Evolutionary conservation across 2,888 invertebrate genomes (phyloP), one percentile per base, ranked within the genome.

Genomic region (Ennomos erosarius): DNA sequence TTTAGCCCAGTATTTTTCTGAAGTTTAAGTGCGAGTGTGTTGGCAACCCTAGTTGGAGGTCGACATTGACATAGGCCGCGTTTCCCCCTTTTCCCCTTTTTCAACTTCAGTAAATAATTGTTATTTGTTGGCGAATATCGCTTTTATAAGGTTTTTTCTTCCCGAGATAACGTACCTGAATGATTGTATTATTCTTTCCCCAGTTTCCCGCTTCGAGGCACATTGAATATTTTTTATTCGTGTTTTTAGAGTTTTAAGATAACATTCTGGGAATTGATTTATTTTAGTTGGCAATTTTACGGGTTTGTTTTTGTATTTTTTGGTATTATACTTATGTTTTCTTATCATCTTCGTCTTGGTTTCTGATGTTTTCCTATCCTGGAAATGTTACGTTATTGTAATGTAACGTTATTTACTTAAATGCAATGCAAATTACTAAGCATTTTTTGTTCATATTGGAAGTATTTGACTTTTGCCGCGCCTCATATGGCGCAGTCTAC

Each of bases 61-160:
- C 65, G 71, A 73, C 75, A 73, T 68, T 74, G 79, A 76, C 73
- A 70, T 65, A 67, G 71, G 67, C 65, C 52, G 62, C 61, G 67
- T 67, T 58, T 68, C 68, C 69, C 69, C 50, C 71, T 72, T 72
- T 73, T 58, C 69, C 69, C 70, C 69, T 55, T 73, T 73, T 73
- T 73, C 73, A 65, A 71, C 70, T 71, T 53, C 64, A 71, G 69
- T 73, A 71, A 77, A 73, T 78, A 74, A 79, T 79, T 77, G 75
- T 79, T 75, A 76, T 77, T 78, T 76, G 71, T 70, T 65, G 59
- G 64, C 56, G 70, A 72, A 71, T 71, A 75, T 76, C 70, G 76
- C 67, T 70, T 70, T 69, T 70, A 65, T 56, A 62, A 69, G 68
- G 71, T 6, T 72, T 74, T 70, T 69, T 62, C 68, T 65, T 66